These are phyloP conservation scores for Dolichallabes microphthalmus DNA, from an alignment of 2,113 vertebrate species.

Conservation along the genomic window DNA sequence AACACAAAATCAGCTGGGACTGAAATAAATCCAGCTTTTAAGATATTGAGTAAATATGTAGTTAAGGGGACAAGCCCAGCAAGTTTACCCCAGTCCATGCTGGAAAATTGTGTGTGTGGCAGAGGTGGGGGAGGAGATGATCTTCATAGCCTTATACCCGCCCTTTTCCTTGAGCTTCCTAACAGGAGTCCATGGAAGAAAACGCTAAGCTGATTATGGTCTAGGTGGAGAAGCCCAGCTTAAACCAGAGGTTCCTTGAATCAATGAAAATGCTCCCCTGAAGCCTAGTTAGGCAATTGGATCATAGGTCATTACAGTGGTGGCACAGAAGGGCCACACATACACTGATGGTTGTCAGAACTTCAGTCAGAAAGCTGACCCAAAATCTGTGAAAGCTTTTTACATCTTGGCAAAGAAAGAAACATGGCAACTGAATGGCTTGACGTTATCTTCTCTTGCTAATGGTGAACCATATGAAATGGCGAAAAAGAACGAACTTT, in stretches of 20 bases:
- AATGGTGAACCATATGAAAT: slow-evolving; percentile 1
- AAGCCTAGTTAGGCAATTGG: slow-evolving; percentile 28
- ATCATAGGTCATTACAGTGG: slow-evolving; percentile 27
- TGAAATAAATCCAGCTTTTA: not conserved
- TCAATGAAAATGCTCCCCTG: slow-evolving; percentile 49
- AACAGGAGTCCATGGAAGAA: slow-evolving; percentile 32
- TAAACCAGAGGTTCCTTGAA: slow-evolving; percentile 38
- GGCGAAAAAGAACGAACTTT: slow-evolving; percentile 39
- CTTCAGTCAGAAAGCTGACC: not conserved
- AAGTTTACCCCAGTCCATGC: slow-evolving; percentile 27
- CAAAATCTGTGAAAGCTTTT: not conserved
- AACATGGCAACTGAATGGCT: not conserved
- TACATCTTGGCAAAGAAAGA: not conserved
- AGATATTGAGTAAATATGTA: not conserved
- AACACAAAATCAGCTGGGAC: not conserved
- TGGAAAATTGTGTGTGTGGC: slow-evolving; percentile 38
- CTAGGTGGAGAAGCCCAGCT: slow-evolving; percentile 33
- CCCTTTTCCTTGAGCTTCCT: slow-evolving; percentile 25
- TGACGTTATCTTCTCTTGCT: not conserved
- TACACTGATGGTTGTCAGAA: not conserved
- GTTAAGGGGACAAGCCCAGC: not conserved
- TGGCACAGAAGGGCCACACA: not conserved
- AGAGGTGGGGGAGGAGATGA: slow-evolving; percentile 33
- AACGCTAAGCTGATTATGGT: slow-evolving; percentile 49
- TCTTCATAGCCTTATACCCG: slow-evolving; percentile 11